phyloP scores from a whole-genome alignment of 2,797 vertebrate genomes.

The Darevskia mixta region DNA sequence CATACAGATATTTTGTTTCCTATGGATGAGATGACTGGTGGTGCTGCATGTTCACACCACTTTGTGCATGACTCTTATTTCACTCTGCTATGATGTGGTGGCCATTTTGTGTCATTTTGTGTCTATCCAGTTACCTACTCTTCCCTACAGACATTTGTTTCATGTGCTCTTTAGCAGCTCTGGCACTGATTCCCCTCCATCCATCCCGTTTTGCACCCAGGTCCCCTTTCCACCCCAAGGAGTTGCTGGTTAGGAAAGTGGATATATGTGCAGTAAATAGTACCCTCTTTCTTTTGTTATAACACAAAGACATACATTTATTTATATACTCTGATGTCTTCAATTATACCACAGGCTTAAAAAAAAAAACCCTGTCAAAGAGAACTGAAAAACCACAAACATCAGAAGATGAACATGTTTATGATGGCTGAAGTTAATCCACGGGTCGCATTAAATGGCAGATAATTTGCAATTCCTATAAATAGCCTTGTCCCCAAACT shows the following conservation, averaged over 20 bases:
- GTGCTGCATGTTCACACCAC: too few relatives aligned
- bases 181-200: too few relatives aligned
- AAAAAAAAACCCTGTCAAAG: not conserved
- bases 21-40: too few relatives aligned
- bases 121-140: too few relatives aligned
- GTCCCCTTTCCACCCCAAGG: not conserved
- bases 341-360: too few relatives aligned
- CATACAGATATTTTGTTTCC: too few relatives aligned
- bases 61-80: too few relatives aligned
- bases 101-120: too few relatives aligned
- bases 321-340: not conserved
- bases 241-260: not conserved
- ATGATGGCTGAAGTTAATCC: conserved; percentile 21
- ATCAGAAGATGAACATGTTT: conserved; percentile 19
- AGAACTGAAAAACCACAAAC: conserved; percentile 14
- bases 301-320: not conserved
- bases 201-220: not conserved
- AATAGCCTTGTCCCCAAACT: conserved; percentile 14
- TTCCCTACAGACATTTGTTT: too few relatives aligned
- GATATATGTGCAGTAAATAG: not conserved
- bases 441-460: conserved; percentile 17
- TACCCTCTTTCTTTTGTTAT: not conserved
- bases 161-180: too few relatives aligned
- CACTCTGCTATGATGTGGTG: too few relatives aligned
- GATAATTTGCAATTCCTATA: conserved; percentile 27